Evolutionary conservation across 2,888 invertebrate species (phyloP).

Genomic region (Parapristionchus giblindavisi): DNA sequence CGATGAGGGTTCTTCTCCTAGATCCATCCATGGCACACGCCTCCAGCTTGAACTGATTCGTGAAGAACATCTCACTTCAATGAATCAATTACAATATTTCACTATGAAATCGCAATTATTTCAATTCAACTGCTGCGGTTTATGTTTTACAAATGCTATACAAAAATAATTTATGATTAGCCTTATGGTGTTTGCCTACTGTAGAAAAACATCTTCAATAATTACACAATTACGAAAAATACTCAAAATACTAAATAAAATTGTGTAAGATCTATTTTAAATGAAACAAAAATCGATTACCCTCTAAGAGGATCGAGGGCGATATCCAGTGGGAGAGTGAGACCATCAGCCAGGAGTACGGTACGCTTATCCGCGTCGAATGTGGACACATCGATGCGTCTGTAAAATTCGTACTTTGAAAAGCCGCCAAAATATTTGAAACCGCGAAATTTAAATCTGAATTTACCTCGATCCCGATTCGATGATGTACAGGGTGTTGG

Average conservation of each 20-base stretch:
- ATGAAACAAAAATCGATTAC: constrained; percentile 67
- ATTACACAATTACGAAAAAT: not conserved
- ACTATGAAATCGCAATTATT: too few species aligned
- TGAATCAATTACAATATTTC: constrained; percentile 3
- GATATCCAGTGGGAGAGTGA: constrained; percentile 89
- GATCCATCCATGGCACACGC: constrained; percentile 95
- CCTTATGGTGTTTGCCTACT: too few species aligned
- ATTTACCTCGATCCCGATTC: constrained; percentile 45
- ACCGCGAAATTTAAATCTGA: constrained; percentile 1
- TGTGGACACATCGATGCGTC: constrained; percentile 91
- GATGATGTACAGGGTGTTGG: constrained; percentile 84
- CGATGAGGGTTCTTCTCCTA: constrained; percentile 82
- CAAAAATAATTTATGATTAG: too few species aligned
- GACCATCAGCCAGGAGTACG: constrained; percentile 87
- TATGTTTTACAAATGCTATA: too few species aligned
- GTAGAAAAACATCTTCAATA: not conserved
- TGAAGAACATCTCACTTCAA: constrained; percentile 74
- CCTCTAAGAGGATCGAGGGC: constrained; percentile 91
- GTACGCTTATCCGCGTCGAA: constrained; percentile 85
- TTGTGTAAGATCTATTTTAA: not conserved
- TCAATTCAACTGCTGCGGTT: too few species aligned
- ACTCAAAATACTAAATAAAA: not conserved
- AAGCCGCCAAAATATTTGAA: too few species aligned
- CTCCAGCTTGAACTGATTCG: constrained; percentile 77
- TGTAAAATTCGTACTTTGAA: constrained; percentile 79